These are phyloP conservation scores for Lasioglossum albipes DNA, from an alignment of 1,140 invertebrate genomes.

Conservation along the genomic window DNA sequence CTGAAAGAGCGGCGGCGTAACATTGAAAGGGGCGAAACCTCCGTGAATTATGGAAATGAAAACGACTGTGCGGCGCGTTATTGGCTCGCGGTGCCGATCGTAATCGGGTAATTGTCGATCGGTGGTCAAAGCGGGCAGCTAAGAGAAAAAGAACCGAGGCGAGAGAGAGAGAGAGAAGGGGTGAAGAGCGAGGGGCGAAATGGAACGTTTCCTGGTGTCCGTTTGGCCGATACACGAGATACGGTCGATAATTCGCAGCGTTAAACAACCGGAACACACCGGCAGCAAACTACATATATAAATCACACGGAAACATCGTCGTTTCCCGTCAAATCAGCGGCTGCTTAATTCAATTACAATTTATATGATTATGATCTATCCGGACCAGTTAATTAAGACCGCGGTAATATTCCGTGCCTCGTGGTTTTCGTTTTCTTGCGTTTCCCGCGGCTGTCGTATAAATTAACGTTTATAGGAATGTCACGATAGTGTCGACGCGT, in stretches of 20 bases:
- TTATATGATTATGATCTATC: slow-evolving; percentile 48
- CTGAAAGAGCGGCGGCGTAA: slow-evolving; percentile 14
- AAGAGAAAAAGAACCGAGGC: not conserved
- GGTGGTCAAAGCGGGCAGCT: slow-evolving; percentile 24
- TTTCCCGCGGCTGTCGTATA: slow-evolving; percentile 29
- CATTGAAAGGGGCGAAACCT: slow-evolving; percentile 48
- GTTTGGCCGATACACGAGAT: not conserved
- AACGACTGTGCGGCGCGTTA: slow-evolving; percentile 52
- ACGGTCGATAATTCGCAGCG: slow-evolving; percentile 45
- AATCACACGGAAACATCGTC: slow-evolving; percentile 49
- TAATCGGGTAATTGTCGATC: slow-evolving; percentile 66
- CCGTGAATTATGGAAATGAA: slow-evolving; percentile 66
- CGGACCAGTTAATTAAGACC: slow-evolving; percentile 38
- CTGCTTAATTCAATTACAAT: slow-evolving; percentile 43
- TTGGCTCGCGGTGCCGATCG: slow-evolving; percentile 57
- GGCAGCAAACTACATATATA: slow-evolving; percentile 12
- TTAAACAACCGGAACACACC: slow-evolving; percentile 56
- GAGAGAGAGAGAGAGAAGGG: too few species aligned
- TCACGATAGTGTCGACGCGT: slow-evolving; percentile 35
- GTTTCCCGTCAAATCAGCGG: not conserved
- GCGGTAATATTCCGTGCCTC: not conserved
- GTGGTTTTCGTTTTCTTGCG: slow-evolving; percentile 29
- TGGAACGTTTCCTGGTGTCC: slow-evolving; percentile 28
- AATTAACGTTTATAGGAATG: slow-evolving; percentile 39
- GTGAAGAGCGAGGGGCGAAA: not conserved